Evolutionary conservation across 92 coral and sea anemone species (phyloP).

Genomic region (Porites lobata): DNA sequence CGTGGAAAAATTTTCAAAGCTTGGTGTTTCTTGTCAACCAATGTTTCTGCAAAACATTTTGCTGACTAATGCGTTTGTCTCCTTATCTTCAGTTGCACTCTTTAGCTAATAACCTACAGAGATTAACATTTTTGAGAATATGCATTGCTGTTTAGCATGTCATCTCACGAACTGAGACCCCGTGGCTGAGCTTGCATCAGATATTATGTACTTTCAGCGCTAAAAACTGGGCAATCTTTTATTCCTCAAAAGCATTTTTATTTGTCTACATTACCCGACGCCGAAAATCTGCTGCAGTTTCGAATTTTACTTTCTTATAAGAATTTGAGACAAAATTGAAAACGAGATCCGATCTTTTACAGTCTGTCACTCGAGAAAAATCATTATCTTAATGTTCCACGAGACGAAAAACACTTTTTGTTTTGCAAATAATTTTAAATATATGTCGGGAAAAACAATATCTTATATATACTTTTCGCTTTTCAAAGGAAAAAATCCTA

Average conservation of each 20-base stretch:
- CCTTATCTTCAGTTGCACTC: not conserved
- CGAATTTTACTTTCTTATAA: slow-evolving; percentile 1
- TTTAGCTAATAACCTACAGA: not conserved
- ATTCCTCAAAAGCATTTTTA: not conserved
- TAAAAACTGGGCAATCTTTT: not conserved
- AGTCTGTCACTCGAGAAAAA: slow-evolving; percentile 33
- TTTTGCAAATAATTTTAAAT: slow-evolving; percentile 18
- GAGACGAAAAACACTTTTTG: slow-evolving; percentile 19
- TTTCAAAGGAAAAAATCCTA: not conserved
- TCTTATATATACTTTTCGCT: not conserved
- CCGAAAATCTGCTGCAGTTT: not conserved
- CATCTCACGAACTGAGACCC: slow-evolving; percentile 1
- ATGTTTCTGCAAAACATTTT: not conserved
- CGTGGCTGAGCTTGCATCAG: not conserved
- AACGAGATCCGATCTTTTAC: slow-evolving; percentile 34
- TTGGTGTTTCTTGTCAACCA: not conserved
- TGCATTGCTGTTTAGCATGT: slow-evolving; percentile 23
- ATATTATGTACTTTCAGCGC: not conserved
- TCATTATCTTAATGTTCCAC: slow-evolving; percentile 27
- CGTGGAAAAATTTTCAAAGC: not conserved
- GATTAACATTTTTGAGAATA: not conserved
- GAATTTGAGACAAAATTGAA: slow-evolving; percentile 20
- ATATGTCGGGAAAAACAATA: slow-evolving; percentile 3
- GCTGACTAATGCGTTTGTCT: not conserved
- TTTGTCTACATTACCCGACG: not conserved